Conservation (phyloP, 2,888 invertebrate genomes). For the Macrophya alboannulata region DNA sequence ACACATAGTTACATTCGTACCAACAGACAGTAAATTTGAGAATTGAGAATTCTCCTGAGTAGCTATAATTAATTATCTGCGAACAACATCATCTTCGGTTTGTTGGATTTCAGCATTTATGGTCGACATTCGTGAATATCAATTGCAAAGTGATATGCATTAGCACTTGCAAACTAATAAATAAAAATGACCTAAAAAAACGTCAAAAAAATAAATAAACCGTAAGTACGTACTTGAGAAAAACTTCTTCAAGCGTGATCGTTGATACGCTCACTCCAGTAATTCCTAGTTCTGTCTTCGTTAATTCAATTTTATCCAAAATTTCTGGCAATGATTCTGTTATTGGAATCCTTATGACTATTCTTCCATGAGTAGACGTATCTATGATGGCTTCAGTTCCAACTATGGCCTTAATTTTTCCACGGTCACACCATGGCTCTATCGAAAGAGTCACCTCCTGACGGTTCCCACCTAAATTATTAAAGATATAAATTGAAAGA, state of each 20-base stretch:
- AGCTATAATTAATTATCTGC: not conserved
- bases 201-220: constrained; percentile 48
- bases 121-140: not conserved
- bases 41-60: not conserved
- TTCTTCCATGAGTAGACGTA: constrained; percentile 80
- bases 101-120: not conserved
- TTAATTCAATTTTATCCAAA: constrained; percentile 84
- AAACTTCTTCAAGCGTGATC: constrained; percentile 96
- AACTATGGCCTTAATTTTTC: constrained; percentile 78
- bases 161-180: not conserved
- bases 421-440: constrained; percentile 71
- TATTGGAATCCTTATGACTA: constrained; percentile 83
- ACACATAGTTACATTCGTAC: constrained; percentile 52
- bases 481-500: not conserved
- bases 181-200: not conserved
- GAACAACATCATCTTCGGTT: not conserved
- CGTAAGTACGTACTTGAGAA: constrained; percentile 85
- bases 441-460: constrained; percentile 76
- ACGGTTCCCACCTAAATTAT: constrained; percentile 71
- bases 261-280: constrained; percentile 91
- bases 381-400: constrained; percentile 78
- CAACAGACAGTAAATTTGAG: constrained; percentile 54
- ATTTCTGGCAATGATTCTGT: constrained; percentile 83
- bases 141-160: not conserved
- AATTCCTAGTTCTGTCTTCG: constrained; percentile 85